A percentile compares a stretch with the other conserved stretches of the same genome.
These are phyloP conservation scores for Leucopternis melanops DNA, from an alignment of 2,113 vertebrate genomes.

Conservation along the genomic window DNA sequence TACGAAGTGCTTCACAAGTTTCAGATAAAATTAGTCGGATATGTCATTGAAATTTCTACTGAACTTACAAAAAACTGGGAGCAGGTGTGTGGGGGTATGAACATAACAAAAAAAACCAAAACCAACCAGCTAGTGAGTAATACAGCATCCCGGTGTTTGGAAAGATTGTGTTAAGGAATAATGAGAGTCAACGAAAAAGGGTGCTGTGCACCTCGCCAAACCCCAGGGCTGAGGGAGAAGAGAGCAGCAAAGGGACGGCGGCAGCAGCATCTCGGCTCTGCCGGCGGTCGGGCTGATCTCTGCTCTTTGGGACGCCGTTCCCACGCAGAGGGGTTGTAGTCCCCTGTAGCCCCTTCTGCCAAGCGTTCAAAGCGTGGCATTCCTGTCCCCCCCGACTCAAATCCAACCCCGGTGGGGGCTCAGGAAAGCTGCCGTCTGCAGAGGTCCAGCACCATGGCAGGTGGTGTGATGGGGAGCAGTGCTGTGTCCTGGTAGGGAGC, in stretches of 20 bases:
- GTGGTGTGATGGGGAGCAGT: neutral
- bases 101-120: neutral
- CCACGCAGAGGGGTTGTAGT: neutral
- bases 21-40: neutral
- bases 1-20: neutral
- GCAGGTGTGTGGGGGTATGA: no score
- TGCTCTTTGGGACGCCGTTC: neutral
- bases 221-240: neutral
- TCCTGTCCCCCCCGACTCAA: fast-evolving
- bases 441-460: neutral
- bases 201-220: neutral
- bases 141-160: no score
- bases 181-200: no score
- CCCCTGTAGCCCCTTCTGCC: neutral
- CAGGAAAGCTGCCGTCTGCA: neutral
- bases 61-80: neutral
- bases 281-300: neutral
- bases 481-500: fast-evolving
- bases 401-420: fast-evolving
- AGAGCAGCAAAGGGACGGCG: fast-evolving
- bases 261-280: neutral
- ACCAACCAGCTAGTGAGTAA: neutral
- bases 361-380: neutral
- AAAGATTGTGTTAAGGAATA: no score
- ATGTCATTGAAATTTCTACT: neutral